Conservation (phyloP, 2,888 invertebrate species). For the Heteropelma amictum region DNA sequence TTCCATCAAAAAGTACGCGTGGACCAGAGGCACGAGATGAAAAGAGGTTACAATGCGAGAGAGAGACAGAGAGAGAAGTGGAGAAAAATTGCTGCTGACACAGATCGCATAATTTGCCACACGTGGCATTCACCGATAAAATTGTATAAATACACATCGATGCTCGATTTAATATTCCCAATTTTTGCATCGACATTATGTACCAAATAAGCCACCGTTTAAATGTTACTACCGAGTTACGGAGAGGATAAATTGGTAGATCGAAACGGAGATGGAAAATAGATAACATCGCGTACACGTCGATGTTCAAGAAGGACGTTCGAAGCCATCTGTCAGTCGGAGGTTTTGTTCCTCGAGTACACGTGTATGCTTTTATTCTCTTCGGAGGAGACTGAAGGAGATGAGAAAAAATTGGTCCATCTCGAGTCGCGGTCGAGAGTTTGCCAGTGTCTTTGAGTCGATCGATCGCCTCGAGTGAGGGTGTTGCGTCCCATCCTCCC, state of each 20-base stretch:
- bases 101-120: too few species aligned
- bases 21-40: neutral
- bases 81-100: neutral
- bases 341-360: slow-evolving; percentile 16
- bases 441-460: slow-evolving; percentile 33
- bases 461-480: slow-evolving; percentile 24
- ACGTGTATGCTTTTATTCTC: neutral
- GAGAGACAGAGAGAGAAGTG: neutral
- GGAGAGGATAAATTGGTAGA: slow-evolving; percentile 19
- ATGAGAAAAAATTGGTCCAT: slow-evolving; percentile 23
- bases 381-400: slow-evolving; percentile 2
- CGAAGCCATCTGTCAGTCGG: slow-evolving; percentile 54
- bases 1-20: slow-evolving; percentile 28
- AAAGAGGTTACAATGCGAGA: too few species aligned
- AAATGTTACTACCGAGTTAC: too few species aligned
- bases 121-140: too few species aligned
- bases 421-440: slow-evolving; percentile 49
- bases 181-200: too few species aligned
- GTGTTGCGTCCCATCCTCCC: slow-evolving; percentile 30
- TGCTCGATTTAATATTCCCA: too few species aligned
- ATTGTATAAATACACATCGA: too few species aligned
- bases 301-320: slow-evolving; percentile 52
- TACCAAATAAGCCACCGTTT: too few species aligned
- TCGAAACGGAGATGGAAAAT: slow-evolving; percentile 30
- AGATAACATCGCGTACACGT: slow-evolving; percentile 49